Conservation (phyloP, 2,113 vertebrate species). For the Neoarius graeffei region DNA sequence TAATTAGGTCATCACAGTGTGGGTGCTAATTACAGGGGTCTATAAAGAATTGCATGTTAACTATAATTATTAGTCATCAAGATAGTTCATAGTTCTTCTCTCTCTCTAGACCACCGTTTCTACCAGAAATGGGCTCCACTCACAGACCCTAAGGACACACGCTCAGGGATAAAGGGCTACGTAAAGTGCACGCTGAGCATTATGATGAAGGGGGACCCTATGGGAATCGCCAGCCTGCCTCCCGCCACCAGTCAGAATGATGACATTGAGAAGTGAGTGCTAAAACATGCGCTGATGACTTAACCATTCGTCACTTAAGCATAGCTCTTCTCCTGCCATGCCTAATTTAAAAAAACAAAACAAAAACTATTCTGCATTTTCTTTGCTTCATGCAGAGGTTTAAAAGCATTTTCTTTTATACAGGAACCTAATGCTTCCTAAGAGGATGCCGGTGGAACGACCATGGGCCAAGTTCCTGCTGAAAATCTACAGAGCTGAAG, state of each 20-base stretch:
- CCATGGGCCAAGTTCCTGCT: conserved; percentile 87
- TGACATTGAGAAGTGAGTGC: conserved; percentile 81
- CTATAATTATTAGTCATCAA: conserved; percentile 23
- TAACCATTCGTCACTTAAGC: not conserved
- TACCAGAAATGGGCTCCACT: conserved; percentile 94
- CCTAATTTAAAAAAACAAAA: no score
- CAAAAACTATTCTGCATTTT: not conserved
- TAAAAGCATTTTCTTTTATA: not conserved
- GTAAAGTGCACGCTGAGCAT: conserved; percentile 86
- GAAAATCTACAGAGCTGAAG: conserved; percentile 83
- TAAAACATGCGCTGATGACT: not conserved
- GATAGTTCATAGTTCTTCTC: conserved; percentile 19
- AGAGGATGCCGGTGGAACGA: conserved; percentile 80
- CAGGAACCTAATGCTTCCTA: conserved; percentile 89
- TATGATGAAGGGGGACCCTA: conserved; percentile 77
- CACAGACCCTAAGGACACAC: conserved; percentile 85
- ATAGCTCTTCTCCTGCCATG: not conserved
- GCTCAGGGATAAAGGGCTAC: conserved; percentile 86
- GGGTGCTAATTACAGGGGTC: conserved; percentile 29
- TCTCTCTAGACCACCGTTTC: conserved; percentile 85
- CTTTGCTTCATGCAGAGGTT: not conserved
- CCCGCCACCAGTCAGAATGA: conserved; percentile 68
- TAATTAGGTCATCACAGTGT: conserved; percentile 20
- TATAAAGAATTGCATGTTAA: not conserved
- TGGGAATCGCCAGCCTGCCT: conserved; percentile 68